These are phyloP conservation scores for Stenodema calcarata DNA, from an alignment of 2,888 invertebrate genomes.

Conservation along the genomic window DNA sequence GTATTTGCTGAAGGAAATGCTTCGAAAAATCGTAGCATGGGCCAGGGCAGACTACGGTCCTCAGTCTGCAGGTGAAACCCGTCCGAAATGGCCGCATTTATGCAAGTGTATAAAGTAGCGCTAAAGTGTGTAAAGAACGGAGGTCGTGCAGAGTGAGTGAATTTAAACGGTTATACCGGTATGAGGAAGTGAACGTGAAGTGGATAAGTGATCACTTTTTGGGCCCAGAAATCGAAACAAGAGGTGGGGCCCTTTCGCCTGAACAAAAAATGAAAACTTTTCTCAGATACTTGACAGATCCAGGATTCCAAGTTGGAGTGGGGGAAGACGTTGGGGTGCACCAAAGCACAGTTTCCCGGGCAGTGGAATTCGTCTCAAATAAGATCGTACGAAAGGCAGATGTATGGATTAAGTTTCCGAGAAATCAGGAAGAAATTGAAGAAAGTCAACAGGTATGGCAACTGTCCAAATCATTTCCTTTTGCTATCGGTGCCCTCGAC, in stretches of 20 bases:
- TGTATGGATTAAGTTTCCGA: slow-evolving; percentile 12
- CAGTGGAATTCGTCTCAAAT: neutral
- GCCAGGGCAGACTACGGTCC: slow-evolving; percentile 12
- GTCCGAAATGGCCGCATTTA: neutral
- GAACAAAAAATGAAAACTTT: slow-evolving; percentile 39
- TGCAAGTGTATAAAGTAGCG: neutral
- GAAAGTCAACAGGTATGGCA: slow-evolving; percentile 15
- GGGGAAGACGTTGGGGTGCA: slow-evolving; percentile 35
- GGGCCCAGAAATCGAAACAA: neutral
- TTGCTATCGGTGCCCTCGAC: slow-evolving; percentile 37
- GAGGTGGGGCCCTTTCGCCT: no score
- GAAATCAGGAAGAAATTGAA: neutral
- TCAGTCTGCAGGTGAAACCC: neutral
- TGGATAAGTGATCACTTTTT: slow-evolving; percentile 39
- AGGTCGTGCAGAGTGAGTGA: neutral
- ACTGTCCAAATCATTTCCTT: neutral
- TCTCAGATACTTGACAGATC: slow-evolving; percentile 31
- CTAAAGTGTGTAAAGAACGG: neutral
- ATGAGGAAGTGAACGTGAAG: slow-evolving; percentile 14
- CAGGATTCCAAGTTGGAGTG: slow-evolving; percentile 43
- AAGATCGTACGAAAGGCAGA: neutral
- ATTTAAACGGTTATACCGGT: slow-evolving; percentile 20
- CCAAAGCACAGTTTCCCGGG: neutral
- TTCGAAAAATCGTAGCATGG: neutral
- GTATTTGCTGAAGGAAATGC: neutral